Evolutionary conservation across 2,113 vertebrate genomes (phyloP).

Genomic region (Embiotoca jacksoni): DNA sequence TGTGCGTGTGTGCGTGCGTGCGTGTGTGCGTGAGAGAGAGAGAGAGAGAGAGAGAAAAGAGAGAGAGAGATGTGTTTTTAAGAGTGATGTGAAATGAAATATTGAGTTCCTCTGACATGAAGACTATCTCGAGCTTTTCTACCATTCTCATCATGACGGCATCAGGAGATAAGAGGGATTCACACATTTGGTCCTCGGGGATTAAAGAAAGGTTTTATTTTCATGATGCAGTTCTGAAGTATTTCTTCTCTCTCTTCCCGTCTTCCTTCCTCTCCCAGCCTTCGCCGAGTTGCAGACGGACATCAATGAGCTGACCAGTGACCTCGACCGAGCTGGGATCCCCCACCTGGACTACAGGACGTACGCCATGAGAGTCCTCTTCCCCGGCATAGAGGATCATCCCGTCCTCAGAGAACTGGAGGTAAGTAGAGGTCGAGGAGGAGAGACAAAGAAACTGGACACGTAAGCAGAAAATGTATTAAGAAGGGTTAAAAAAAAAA

Average conservation of each 20-base stretch:
- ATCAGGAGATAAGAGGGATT: conserved; percentile 62
- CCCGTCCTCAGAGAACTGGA: conserved; percentile 96
- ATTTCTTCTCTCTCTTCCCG: conserved; percentile 28
- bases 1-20: conserved; percentile 26
- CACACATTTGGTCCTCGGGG: conserved; percentile 41
- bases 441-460: not conserved
- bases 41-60: not conserved
- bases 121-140: conserved; percentile 62
- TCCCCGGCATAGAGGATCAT: conserved; percentile 98
- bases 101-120: conserved; percentile 67
- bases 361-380: conserved; percentile 98
- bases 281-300: conserved; percentile 98
- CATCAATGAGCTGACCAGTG: conserved; percentile 98
- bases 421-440: conserved; percentile 78
- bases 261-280: conserved; percentile 79
- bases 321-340: conserved; percentile 96
- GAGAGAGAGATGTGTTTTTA: conserved; percentile 19
- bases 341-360: conserved; percentile 97
- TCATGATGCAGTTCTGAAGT: conserved; percentile 30
- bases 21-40: not conserved
- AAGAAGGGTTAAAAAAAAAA: conserved; percentile 26
- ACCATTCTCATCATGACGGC: conserved; percentile 55
- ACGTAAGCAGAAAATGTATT: conserved; percentile 10
- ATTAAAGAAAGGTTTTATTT: conserved; percentile 54
- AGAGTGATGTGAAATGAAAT: conserved; percentile 47